These are phyloP conservation scores for Biston stratarius DNA, from an alignment of 2,888 invertebrate species.

Conservation along the genomic window DNA sequence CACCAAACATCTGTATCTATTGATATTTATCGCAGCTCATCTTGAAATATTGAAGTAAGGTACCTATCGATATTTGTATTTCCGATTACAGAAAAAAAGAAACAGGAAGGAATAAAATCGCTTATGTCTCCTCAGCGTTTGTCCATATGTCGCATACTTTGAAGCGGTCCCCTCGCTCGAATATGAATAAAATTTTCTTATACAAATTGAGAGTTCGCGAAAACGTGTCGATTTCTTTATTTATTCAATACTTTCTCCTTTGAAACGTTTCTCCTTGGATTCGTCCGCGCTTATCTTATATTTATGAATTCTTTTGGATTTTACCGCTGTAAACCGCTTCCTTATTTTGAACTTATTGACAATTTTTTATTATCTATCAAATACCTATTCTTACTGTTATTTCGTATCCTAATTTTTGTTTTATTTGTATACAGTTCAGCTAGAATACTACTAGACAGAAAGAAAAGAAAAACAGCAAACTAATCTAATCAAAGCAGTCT, in stretches of 20 bases:
- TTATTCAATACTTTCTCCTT: conserved; percentile 82
- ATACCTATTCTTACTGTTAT: too few relatives aligned
- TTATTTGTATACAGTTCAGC: too few relatives aligned
- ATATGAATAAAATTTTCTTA: conserved; percentile 82
- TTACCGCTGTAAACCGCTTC: conserved; percentile 65
- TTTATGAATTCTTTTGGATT: conserved; percentile 75
- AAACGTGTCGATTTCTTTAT: conserved; percentile 84
- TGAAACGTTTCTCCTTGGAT: conserved; percentile 73
- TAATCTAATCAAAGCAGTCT: too few relatives aligned
- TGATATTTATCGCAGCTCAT: conserved; percentile 45
- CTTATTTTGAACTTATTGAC: conserved; percentile 59
- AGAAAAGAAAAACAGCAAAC: too few relatives aligned
- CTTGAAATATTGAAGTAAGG: conserved; percentile 30
- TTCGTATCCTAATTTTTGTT: too few relatives aligned
- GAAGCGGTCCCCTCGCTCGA: conserved; percentile 72
- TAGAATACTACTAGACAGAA: too few relatives aligned
- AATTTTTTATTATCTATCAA: conserved; percentile 13
- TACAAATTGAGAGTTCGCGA: conserved; percentile 81
- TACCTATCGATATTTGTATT: conserved; percentile 34
- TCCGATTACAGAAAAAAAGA: conserved; percentile 47
- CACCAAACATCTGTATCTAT: conserved; percentile 49
- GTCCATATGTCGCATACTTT: conserved; percentile 74
- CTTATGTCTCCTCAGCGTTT: conserved; percentile 69
- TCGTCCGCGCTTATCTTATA: conserved; percentile 74
- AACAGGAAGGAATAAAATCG: conserved; percentile 67